phyloP scores from a whole-genome alignment of 2,113 vertebrate species.

The Turdus rufiventris region DNA sequence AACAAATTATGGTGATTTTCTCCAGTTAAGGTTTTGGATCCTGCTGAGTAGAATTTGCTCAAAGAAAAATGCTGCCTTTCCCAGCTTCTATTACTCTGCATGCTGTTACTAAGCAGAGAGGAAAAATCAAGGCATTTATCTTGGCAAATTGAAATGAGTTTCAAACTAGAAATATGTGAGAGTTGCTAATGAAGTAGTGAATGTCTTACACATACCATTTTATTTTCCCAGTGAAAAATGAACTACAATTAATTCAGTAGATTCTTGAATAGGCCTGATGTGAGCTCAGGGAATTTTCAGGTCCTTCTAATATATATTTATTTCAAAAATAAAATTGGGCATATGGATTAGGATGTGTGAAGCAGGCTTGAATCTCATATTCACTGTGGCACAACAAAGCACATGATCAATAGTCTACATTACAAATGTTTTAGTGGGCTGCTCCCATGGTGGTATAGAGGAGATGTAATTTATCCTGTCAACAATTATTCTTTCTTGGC shows the following conservation, averaged over 20 bases:
- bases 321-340: neutral
- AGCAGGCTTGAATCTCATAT: neutral
- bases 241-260: neutral
- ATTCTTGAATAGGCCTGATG: neutral
- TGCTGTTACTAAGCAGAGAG: conserved; percentile 8
- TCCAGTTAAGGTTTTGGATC: neutral
- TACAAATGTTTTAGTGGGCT: neutral
- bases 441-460: neutral
- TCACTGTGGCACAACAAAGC: neutral
- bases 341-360: neutral
- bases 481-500: neutral
- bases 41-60: conserved; percentile 20
- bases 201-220: neutral
- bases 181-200: neutral
- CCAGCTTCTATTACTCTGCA: neutral
- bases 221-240: neutral
- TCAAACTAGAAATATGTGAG: neutral
- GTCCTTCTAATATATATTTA: neutral
- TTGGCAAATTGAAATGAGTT: conserved; percentile 21
- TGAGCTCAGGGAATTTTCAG: neutral
- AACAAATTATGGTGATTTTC: conserved; percentile 22
- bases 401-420: neutral
- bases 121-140: conserved; percentile 21
- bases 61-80: neutral
- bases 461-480: neutral